Evolutionary conservation across 1,140 invertebrate genomes (phyloP), one percentile per base, ranked within the genome.

Genomic region (Bombus terrestris): DNA sequence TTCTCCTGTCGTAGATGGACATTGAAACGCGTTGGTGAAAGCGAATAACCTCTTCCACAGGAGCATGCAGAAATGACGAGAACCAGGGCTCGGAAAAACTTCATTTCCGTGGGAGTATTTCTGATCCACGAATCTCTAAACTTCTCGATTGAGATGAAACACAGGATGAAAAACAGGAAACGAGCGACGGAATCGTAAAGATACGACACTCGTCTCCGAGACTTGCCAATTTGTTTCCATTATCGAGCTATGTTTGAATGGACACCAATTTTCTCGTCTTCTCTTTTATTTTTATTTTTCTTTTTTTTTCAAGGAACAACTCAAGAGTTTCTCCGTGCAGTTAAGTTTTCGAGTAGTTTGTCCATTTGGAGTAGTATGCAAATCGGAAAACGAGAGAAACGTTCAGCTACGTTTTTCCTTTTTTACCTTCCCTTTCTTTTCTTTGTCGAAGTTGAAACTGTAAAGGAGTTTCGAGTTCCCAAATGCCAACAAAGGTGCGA

Each of bases 191-290:
- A n/a, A 13, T 74, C 73, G 80, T 81, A 74, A 85, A 81, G n/a
- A 74, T 39, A 18, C 78, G 43, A 62, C 73, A 12, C 53, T 59
- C 39, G 15, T 37, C 62, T 43, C 18, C 57, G n/a, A 22, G 78
- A 86, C 43, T 83, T 89, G 81, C 81, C 87, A 83, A 89, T 89
- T 89, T 83, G 64, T 66, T 69, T 78, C 47, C 47, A 53, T 53
- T 22, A 53, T 53, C 6, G 47, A 53, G 59, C 68, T 37, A 79
- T 79, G 69, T 41, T 64, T 68, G 59, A 28, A 53, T 35, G 66
- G 25, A 35, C 66, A 22, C 25, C 57, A 68, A 74, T 82, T 66
- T 66, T 47, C 15, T 8, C 13, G 28, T 53, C 47, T 22, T 22
- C 18, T 8, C 18, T 18, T 53, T 53, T 22, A 47, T 5, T 47